Base-by-base conservation (phyloP, 2,888 invertebrate species). In the Metopia argyrocephala region DNA sequence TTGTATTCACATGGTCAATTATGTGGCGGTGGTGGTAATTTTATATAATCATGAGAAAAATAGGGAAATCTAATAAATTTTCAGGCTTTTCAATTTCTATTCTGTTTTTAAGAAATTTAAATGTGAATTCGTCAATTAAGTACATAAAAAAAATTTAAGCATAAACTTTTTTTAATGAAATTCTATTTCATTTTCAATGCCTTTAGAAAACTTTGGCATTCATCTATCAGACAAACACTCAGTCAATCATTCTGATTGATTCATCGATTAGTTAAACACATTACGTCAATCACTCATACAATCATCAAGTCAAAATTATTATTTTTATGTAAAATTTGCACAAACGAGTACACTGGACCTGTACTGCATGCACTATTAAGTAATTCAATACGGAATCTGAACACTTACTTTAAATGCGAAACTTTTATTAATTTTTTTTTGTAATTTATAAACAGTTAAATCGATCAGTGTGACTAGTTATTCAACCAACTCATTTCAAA, bases 291-390 rank as follows among this genome's bases (percentile, higher is more conserved):
- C 62, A 62, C 28, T 46, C 61, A 54, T 48, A 54, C 52, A 28
- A 59, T 54, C 15, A 23, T 15, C n/a, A n/a, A n/a, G 62, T 76
- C 62, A 31, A 52, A 54, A 48, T 20, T 48, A 57, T 46, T 73
- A 28, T 65, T 25, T 74, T 76, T 75, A 62, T 31, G 76, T 69
- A 56, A 25, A 54, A 64, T 69, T 64, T 64, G 46, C 57, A 50
- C 56, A 68, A 23, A 46, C 46, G 1, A 31, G 15, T 48, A n/a
- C 57, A 68, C 46, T 68, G 5, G 15, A 18, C 12, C 5, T 20
- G 18, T n/a, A n/a, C n/a, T n/a, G n/a, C n/a, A n/a, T n/a, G n/a
- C n/a, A n/a, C n/a, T 31, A 25, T 9, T 31, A 69, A 45, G 50
- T 50, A 56, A 64, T 46, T 15, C 15, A 3, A 15, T 38, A 38